Conservation (phyloP, 2,888 invertebrate species). For the Steinernema carpocapsae region DNA sequence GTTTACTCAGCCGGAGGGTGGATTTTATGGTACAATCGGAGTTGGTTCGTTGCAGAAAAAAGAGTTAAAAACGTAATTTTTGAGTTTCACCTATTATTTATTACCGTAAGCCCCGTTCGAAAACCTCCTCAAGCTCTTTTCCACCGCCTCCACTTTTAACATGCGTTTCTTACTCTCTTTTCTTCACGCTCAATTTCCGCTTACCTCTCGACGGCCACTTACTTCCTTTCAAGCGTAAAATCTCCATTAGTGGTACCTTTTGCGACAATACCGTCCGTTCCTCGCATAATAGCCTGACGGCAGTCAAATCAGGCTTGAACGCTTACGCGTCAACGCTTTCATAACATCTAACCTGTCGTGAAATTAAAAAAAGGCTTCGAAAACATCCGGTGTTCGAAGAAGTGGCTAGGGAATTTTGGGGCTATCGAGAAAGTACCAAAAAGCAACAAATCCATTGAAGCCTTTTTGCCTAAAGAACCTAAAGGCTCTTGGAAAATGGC, state of each 20-base stretch:
- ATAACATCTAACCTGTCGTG: constrained; percentile 10
- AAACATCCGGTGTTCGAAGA: constrained; percentile 20
- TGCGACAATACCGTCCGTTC: neutral
- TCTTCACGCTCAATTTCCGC: neutral
- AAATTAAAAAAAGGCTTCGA: neutral
- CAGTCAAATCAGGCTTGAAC: too few relatives aligned
- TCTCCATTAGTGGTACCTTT: constrained; percentile 11
- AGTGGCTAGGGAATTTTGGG: too few relatives aligned
- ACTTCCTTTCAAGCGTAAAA: constrained; percentile 11
- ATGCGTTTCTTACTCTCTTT: neutral
- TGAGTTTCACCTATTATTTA: too few relatives aligned
- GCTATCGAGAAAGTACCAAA: too few relatives aligned
- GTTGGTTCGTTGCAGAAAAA: too few relatives aligned
- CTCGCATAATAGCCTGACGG: neutral
- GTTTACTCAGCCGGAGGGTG: too few relatives aligned
- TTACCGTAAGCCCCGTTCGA: too few relatives aligned
- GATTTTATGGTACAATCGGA: too few relatives aligned
- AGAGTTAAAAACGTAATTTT: too few relatives aligned
- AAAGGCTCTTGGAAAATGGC: too few relatives aligned
- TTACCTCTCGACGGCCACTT: neutral
- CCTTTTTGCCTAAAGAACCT: too few relatives aligned
- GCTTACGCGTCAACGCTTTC: constrained; percentile 21
- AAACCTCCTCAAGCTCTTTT: neutral
- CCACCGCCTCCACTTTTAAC: neutral
- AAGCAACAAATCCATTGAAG: too few relatives aligned